Conservation (phyloP, 2,888 invertebrate species). For the Pegoplata infirma region DNA sequence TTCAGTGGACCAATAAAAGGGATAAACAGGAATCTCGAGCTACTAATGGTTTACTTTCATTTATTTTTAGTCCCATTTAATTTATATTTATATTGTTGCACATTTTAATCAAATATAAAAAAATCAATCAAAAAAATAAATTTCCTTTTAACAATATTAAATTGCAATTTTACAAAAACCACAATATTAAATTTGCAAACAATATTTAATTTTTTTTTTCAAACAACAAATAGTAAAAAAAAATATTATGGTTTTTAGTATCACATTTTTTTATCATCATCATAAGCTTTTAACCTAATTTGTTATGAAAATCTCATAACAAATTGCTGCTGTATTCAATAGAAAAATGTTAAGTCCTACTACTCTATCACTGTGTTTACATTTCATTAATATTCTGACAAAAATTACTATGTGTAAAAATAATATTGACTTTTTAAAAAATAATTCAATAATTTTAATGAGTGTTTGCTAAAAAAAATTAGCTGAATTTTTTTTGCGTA, state of each 20-base stretch:
- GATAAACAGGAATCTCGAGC: no score
- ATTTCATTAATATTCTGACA: no score
- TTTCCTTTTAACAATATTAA: not conserved
- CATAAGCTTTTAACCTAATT: constrained; percentile 44
- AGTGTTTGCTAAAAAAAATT: no score
- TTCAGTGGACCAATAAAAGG: no score
- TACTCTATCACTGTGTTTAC: not conserved
- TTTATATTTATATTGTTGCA: no score
- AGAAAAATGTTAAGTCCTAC: not conserved
- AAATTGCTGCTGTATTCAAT: not conserved
- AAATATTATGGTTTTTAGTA: not conserved
- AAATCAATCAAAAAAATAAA: not conserved
- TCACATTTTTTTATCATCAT: not conserved
- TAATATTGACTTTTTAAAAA: no score
- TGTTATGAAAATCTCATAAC: constrained; percentile 26
- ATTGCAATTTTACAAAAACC: constrained; percentile 12
- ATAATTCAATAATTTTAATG: no score
- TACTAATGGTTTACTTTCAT: no score
- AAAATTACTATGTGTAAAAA: no score
- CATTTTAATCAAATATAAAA: not conserved
- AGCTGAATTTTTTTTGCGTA: no score
- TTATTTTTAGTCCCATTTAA: no score
- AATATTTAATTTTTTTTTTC: not conserved
- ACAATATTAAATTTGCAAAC: constrained; percentile 13
- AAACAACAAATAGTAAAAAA: not conserved